Conservation (phyloP, 2,888 invertebrate species). For the Xanthia icteritia region DNA sequence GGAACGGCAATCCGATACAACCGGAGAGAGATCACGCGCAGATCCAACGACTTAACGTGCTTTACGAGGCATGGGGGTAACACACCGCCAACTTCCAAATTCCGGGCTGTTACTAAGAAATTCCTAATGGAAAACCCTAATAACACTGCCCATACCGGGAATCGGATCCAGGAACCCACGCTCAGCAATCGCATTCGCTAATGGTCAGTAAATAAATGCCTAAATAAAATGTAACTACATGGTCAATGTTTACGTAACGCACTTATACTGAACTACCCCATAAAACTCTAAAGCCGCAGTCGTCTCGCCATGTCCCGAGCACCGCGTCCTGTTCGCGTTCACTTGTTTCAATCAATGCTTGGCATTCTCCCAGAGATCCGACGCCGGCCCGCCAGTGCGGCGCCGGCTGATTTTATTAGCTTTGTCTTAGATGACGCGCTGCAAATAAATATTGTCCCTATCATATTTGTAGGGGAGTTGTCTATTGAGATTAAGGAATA, state of each 20-base stretch:
- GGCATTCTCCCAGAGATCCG: slow-evolving; percentile 76
- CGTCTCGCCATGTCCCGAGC: neutral
- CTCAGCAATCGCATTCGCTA: neutral
- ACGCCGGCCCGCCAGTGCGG: slow-evolving; percentile 71
- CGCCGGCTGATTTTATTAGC: slow-evolving; percentile 77
- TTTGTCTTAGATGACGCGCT: slow-evolving; percentile 60
- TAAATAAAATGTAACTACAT: slow-evolving; percentile 16
- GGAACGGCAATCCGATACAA: too few relatives aligned
- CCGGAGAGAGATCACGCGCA: too few relatives aligned
- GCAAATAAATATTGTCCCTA: slow-evolving; percentile 45
- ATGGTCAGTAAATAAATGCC: neutral
- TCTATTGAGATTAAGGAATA: slow-evolving; percentile 20
- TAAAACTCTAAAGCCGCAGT: slow-evolving; percentile 27
- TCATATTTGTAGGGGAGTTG: slow-evolving; percentile 42
- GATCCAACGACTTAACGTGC: too few relatives aligned
- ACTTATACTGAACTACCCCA: slow-evolving; percentile 27
- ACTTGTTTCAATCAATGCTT: slow-evolving; percentile 78
- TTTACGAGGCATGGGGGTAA: too few relatives aligned
- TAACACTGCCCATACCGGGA: too few relatives aligned
- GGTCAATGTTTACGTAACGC: slow-evolving; percentile 24
- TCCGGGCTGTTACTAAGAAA: too few relatives aligned
- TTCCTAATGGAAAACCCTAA: too few relatives aligned
- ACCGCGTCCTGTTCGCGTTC: slow-evolving; percentile 18
- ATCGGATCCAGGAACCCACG: too few relatives aligned
- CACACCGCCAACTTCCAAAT: too few relatives aligned